Conservation (phyloP, 2,113 vertebrate genomes). For the Passer domesticus region DNA sequence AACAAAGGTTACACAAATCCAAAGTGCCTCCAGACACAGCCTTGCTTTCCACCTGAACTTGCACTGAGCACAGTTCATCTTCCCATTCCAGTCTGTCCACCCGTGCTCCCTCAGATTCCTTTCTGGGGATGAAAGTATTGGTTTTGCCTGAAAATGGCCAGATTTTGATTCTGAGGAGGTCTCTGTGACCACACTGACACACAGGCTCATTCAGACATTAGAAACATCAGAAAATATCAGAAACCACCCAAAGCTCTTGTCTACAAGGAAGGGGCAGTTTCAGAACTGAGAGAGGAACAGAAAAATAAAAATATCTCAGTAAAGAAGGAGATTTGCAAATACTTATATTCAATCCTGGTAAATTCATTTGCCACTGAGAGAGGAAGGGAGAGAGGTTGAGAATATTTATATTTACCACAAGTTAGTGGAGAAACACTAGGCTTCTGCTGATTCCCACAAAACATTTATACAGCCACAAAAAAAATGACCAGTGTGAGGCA, state of each 20-base stretch:
- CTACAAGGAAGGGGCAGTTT: not conserved
- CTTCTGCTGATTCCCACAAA: not conserved
- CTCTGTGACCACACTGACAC: not conserved
- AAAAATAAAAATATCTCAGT: not conserved
- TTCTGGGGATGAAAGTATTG: not conserved
- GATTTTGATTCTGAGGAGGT: not conserved
- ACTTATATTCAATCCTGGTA: not conserved
- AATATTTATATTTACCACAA: not conserved
- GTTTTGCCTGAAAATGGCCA: not conserved
- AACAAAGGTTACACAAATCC: not conserved
- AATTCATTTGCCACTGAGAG: not conserved
- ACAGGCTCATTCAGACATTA: not conserved
- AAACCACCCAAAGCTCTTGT: not conserved
- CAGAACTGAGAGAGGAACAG: not conserved
- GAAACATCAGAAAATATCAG: not conserved
- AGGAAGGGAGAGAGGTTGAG: not conserved
- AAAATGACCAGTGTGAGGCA: not conserved
- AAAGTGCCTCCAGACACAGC: not conserved
- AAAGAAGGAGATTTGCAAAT: not conserved
- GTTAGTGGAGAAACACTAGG: not conserved
- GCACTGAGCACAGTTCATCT: not conserved
- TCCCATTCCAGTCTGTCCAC: not conserved
- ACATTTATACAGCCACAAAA: not conserved
- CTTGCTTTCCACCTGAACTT: not conserved
- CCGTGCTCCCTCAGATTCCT: not conserved